phyloP scores from a whole-genome alignment of 2,113 vertebrate species.

The Mystacornis crossleyi region DNA sequence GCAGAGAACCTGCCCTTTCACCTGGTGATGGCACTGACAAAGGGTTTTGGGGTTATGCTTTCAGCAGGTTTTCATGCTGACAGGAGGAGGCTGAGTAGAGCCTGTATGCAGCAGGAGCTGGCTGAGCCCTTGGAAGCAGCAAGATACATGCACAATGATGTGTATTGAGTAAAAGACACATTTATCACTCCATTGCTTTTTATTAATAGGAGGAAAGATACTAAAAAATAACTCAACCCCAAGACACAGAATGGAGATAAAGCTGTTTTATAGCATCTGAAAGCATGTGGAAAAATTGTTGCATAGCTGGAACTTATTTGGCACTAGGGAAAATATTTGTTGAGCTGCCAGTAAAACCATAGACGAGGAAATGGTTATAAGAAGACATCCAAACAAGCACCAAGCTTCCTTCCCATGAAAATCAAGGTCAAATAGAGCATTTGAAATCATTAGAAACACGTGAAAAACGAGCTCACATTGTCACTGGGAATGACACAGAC shows the following conservation, averaged over 20 bases:
- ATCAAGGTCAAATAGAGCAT: neutral
- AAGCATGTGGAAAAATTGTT: conserved; percentile 49
- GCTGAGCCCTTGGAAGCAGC: neutral
- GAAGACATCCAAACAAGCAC: neutral
- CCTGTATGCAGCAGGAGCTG: neutral
- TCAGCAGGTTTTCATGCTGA: neutral
- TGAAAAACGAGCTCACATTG: neutral
- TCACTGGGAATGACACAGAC: neutral
- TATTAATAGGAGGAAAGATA: conserved; percentile 57
- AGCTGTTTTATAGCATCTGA: conserved; percentile 47
- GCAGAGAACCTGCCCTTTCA: neutral
- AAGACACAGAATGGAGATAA: conserved; percentile 40
- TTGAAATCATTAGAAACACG: neutral
- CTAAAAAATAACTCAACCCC: conserved; percentile 47
- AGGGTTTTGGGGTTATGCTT: neutral
- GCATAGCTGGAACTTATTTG: conserved; percentile 35
- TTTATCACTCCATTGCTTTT: conserved; percentile 62
- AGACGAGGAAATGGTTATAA: conserved; percentile 13
- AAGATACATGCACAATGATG: neutral
- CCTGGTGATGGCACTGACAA: neutral
- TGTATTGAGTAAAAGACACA: neutral
- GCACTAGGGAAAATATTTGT: conserved; percentile 21
- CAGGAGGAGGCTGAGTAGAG: neutral
- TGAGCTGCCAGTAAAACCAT: neutral
- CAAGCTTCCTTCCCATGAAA: conserved; percentile 6